A percentile compares a stretch with the other conserved stretches of the same genome.
Conservation (phyloP, 2,113 vertebrate genomes). For the Ceyx melanurus region DNA sequence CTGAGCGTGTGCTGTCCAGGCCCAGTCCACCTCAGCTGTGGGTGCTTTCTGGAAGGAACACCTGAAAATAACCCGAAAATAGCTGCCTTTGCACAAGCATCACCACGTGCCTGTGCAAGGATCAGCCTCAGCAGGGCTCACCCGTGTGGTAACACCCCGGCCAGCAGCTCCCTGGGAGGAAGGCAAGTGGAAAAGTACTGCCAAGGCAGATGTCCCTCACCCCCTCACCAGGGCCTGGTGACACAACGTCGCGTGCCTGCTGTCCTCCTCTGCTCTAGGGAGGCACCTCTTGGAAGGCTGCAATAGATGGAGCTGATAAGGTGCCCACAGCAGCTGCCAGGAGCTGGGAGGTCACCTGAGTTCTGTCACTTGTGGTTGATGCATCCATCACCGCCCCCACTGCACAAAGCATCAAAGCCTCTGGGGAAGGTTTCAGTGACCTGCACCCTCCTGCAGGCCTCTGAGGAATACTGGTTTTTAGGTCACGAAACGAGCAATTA, state of each 20-base stretch:
- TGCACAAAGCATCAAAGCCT: slow-evolving; percentile 5
- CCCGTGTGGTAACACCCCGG: not conserved
- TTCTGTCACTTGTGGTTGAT: not conserved
- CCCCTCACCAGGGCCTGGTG: not conserved
- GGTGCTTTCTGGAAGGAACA: not conserved
- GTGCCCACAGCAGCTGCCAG: not conserved
- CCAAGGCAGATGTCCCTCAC: not conserved
- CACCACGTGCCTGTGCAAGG: not conserved
- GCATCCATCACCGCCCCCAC: not conserved
- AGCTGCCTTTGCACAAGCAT: not conserved
- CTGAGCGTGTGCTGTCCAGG: not conserved
- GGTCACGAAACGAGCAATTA: slow-evolving; percentile 22
- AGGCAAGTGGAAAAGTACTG: slow-evolving; percentile 60
- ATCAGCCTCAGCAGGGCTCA: not conserved
- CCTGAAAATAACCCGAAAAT: not conserved
- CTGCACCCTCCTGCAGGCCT: not conserved
- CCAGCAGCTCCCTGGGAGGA: not conserved
- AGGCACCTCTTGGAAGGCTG: slow-evolving; percentile 23
- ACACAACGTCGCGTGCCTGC: not conserved
- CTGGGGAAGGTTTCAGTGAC: not conserved
- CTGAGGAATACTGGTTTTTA: not conserved
- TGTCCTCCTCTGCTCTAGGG: slow-evolving; percentile 12
- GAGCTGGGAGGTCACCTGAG: not conserved
- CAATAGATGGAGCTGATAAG: slow-evolving; percentile 54
- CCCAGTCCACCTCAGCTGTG: not conserved